Percentiles rank a stretch among this genome's conserved stretches.
Evolutionary conservation across 2,888 invertebrate species (phyloP).

Genomic region (Epistrophella euchroma): DNA sequence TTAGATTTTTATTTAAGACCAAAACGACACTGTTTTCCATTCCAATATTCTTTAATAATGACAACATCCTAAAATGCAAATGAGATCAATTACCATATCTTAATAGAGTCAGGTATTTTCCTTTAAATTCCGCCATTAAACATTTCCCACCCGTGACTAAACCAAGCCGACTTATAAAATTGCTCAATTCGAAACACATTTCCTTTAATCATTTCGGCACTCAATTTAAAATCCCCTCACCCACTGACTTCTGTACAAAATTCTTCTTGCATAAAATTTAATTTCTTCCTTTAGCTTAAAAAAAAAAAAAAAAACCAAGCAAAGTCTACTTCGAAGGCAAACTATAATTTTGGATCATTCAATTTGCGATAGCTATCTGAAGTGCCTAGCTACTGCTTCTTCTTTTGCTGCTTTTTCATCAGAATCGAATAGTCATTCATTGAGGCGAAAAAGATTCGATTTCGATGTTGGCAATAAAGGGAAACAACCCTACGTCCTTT

Average conservation of each 20-base stretch:
- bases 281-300: slow-evolving; percentile 15
- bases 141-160: neutral
- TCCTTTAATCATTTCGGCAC: slow-evolving; percentile 69
- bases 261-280: slow-evolving; percentile 32
- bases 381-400: slow-evolving; percentile 31
- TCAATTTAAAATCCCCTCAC: slow-evolving; percentile 47
- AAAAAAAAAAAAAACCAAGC: neutral
- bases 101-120: slow-evolving; percentile 37
- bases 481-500: slow-evolving; percentile 54
- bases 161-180: slow-evolving; percentile 27
- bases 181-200: slow-evolving; percentile 67
- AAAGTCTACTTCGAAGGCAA: slow-evolving; percentile 41
- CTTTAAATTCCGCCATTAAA: slow-evolving; percentile 19
- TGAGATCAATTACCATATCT: slow-evolving; percentile 43
- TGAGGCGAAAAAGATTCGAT: slow-evolving; percentile 46
- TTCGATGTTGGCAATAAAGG: slow-evolving; percentile 57
- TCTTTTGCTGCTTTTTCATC: neutral
- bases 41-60: neutral
- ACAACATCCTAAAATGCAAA: slow-evolving; percentile 34
- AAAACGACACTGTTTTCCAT: neutral
- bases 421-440: slow-evolving; percentile 38
- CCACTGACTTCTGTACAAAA: slow-evolving; percentile 9
- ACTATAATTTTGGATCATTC: slow-evolving; percentile 68
- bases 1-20: neutral
- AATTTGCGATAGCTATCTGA: slow-evolving; percentile 65